A percentile compares a stretch with the other conserved stretches of the same genome.
These are phyloP conservation scores for Accipiter virgatus DNA, from an alignment of 2,113 vertebrate genomes.

Conservation along the genomic window DNA sequence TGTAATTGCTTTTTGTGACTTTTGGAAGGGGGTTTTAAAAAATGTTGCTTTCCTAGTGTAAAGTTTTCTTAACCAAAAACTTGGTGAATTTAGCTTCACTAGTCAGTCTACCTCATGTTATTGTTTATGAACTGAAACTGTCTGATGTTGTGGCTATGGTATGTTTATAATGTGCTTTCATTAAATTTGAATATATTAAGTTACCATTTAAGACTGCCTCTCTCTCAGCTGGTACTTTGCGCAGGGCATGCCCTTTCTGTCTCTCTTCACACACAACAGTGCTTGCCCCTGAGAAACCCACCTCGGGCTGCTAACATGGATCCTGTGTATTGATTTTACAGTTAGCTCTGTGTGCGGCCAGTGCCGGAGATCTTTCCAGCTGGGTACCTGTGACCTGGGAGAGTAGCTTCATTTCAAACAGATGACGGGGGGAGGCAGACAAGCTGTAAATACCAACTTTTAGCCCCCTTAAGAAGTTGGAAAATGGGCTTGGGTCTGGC, in stretches of 20 bases:
- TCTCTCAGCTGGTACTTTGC: not conserved
- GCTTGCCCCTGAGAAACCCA: accelerated
- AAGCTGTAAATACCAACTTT: not conserved
- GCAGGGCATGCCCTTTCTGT: accelerated
- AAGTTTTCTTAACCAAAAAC: slow-evolving; percentile 79
- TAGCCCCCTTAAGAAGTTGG: not conserved
- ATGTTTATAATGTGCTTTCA: slow-evolving; percentile 75
- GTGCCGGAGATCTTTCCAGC: accelerated
- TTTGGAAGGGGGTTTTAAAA: slow-evolving; percentile 75
- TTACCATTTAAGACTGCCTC: slow-evolving; percentile 27
- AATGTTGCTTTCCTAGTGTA: slow-evolving; percentile 75
- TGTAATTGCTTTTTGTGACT: slow-evolving; percentile 90
- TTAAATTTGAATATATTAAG: slow-evolving; percentile 80
- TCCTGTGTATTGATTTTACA: accelerated
- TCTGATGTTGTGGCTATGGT: slow-evolving; percentile 72
- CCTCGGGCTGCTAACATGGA: accelerated
- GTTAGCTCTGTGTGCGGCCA: accelerated
- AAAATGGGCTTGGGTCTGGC: accelerated
- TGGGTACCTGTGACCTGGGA: accelerated
- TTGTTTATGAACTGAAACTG: slow-evolving; percentile 74
- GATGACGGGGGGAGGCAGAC: too few relatives aligned
- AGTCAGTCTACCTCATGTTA: slow-evolving; percentile 94
- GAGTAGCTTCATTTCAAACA: not conserved
- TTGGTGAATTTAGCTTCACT: slow-evolving; percentile 82
- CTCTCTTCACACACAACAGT: accelerated